Evolutionary conservation across 2,113 vertebrate species (phyloP), one percentile per base, ranked within the genome.

Genomic region (Ceyx melanurus): DNA sequence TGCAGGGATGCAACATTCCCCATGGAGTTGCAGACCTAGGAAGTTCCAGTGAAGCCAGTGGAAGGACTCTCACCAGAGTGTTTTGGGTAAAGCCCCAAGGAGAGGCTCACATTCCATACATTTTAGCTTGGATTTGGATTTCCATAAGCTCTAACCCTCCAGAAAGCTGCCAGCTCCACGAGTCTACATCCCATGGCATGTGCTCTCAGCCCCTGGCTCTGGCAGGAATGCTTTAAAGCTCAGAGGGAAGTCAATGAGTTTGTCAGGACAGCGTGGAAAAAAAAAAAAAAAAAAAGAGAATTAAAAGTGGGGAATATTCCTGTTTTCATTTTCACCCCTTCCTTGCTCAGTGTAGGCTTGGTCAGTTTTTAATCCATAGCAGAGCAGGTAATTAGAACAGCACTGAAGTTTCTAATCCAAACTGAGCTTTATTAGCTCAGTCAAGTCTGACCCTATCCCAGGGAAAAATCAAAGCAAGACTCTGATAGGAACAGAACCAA

Each of bases 41-140:
- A 37, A 37, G 37, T 37, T 37, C 1, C 8, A 87, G 23, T 43
- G 42, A 85, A 92, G 51, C 67, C 85, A 92, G 60, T 74, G 84
- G 72, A 93, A 81, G 23, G 46, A 53, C 53, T 88, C 56, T 57
- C 15, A 22, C 60, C 64, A 71, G 33, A 31, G 51, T 20, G 15
- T 86, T 95, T 95, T 93, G 43, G 61, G 71, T 81, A 87, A 96
- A 87, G n/a, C 40, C n/a, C 14, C 0, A 9, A 73, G 28, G 28
- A 6, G 4, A 73, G 61, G 51, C 89, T 93, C 76, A 72, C 92
- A 94, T 96, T 96, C 95, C 95, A 95, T 80, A 75, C 95, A 94
- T 96, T 94, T 93, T 93, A 94, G 12, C 89, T 86, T 89, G 94
- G 94, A 96, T 96, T 96, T 96, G 93, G 95, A 95, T 96, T 96